These are phyloP conservation scores for Dryobates pubescens DNA, from an alignment of 2,797 vertebrate species.

Conservation along the genomic window DNA sequence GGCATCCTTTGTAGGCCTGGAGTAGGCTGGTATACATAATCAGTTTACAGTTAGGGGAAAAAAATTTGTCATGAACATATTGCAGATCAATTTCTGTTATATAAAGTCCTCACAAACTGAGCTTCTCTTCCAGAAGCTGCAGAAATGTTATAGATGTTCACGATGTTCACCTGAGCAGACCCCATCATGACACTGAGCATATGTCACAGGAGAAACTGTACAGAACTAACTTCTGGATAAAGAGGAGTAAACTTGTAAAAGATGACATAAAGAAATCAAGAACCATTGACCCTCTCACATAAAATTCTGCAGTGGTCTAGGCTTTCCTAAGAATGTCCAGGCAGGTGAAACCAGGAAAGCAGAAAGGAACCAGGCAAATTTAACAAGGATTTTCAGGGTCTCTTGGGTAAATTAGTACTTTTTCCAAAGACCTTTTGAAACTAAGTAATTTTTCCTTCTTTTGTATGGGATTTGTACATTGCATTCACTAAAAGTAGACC, in stretches of 20 bases:
- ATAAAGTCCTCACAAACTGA: not conserved
- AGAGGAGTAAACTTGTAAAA: not conserved
- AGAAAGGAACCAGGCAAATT: not conserved
- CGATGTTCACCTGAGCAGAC: not conserved
- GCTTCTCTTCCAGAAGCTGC: not conserved
- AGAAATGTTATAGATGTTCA: not conserved
- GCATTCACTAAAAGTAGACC: not conserved
- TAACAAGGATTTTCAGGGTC: not conserved
- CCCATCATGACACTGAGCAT: not conserved
- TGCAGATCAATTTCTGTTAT: not conserved
- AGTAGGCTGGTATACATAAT: not conserved
- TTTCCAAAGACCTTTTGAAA: not conserved
- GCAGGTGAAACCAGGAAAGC: not conserved
- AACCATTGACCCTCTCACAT: not conserved
- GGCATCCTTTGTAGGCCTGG: not conserved
- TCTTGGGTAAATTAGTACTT: not conserved
- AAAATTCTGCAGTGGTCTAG: not conserved
- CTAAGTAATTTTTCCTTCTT: not conserved
- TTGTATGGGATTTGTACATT: not conserved
- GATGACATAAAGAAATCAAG: not conserved
- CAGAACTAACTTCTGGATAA: not conserved
- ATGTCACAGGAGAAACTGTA: not conserved
- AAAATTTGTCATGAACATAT: not conserved
- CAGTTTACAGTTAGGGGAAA: not conserved
- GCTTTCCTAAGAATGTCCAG: not conserved